Conservation (phyloP, 2,888 invertebrate species). For the Caenorhabditis becei region DNA sequence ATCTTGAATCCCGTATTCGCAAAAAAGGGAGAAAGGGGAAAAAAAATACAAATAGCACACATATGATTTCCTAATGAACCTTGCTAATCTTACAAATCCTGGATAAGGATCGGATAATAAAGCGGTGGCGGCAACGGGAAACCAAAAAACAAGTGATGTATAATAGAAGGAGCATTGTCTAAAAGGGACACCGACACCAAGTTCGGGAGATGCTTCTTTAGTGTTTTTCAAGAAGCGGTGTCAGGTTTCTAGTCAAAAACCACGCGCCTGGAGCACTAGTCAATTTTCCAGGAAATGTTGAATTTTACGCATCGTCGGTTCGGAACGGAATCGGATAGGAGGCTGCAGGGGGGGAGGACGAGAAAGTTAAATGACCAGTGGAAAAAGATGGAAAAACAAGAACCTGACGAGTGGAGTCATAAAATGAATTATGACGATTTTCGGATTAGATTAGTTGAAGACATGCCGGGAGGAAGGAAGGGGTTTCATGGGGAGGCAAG, state of each 20-base stretch:
- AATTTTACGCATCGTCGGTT: conserved; percentile 42
- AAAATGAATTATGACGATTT: conserved; percentile 59
- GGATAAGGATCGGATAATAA: too few species aligned
- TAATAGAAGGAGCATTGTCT: neutral
- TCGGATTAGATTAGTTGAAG: conserved; percentile 43
- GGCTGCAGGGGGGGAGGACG: neutral
- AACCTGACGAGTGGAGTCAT: conserved; percentile 21
- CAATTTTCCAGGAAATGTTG: conserved; percentile 33
- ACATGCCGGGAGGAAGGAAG: conserved; percentile 19
- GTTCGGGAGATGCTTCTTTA: conserved; percentile 18
- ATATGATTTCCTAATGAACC: too few species aligned
- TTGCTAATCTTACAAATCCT: too few species aligned
- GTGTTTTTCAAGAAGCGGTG: conserved; percentile 21
- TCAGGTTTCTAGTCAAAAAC: conserved; percentile 26
- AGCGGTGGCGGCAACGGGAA: too few species aligned
- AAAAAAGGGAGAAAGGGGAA: neutral
- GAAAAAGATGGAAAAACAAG: conserved; percentile 10
- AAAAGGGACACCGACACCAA: conserved; percentile 14
- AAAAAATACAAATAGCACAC: too few species aligned
- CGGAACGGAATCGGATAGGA: conserved; percentile 42
- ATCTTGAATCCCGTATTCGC: too few species aligned
- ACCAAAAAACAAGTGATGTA: too few species aligned
- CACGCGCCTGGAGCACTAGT: conserved; percentile 28
- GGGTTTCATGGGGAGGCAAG: conserved; percentile 19
- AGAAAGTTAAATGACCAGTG: neutral